Percentiles rank a stretch among this genome's conserved stretches.
Conservation (phyloP, 2,888 invertebrate species). For the Neoitamus cyanurus region DNA sequence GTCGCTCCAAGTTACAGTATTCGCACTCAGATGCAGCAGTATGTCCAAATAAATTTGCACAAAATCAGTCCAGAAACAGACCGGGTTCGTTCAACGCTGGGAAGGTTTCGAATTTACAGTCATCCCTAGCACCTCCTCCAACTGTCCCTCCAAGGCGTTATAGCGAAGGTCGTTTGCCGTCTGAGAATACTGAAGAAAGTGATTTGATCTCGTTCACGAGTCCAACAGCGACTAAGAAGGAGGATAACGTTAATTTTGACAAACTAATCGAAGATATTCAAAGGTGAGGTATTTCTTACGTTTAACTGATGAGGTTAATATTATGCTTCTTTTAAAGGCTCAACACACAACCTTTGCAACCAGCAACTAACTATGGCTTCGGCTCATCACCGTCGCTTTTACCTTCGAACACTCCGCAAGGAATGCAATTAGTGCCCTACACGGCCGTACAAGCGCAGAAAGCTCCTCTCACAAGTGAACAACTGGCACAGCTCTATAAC, state of each 20-base stretch:
- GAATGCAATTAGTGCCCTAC: slow-evolving; percentile 57
- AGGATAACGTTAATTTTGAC: slow-evolving; percentile 70
- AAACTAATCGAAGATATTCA: slow-evolving; percentile 72
- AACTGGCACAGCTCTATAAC: slow-evolving; percentile 63
- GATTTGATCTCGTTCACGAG: slow-evolving; percentile 80
- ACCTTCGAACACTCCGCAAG: slow-evolving; percentile 42
- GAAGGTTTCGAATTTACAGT: slow-evolving; percentile 51
- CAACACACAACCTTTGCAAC: slow-evolving; percentile 41
- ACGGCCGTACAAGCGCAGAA: slow-evolving; percentile 58
- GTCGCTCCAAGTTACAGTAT: slow-evolving; percentile 70
- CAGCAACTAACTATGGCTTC: slow-evolving; percentile 58
- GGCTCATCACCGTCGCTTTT: slow-evolving; percentile 54
- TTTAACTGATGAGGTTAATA: background rate
- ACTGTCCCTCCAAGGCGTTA: slow-evolving; percentile 58
- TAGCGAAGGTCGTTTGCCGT: slow-evolving; percentile 53
- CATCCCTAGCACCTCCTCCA: slow-evolving; percentile 67
- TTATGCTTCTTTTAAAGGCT: slow-evolving; percentile 41
- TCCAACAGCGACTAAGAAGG: slow-evolving; percentile 70
- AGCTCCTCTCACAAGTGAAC: slow-evolving; percentile 62
- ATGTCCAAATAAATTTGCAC: background rate
- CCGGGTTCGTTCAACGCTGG: slow-evolving; percentile 69
- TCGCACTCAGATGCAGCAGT: slow-evolving; percentile 48
- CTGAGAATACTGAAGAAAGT: slow-evolving; percentile 54
- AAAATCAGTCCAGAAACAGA: slow-evolving; percentile 67
- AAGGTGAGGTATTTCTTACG: slow-evolving; percentile 60